Evolutionary conservation across 1,140 invertebrate genomes (phyloP), one percentile per base, ranked within the genome.

Genomic region (Mya arenaria): DNA sequence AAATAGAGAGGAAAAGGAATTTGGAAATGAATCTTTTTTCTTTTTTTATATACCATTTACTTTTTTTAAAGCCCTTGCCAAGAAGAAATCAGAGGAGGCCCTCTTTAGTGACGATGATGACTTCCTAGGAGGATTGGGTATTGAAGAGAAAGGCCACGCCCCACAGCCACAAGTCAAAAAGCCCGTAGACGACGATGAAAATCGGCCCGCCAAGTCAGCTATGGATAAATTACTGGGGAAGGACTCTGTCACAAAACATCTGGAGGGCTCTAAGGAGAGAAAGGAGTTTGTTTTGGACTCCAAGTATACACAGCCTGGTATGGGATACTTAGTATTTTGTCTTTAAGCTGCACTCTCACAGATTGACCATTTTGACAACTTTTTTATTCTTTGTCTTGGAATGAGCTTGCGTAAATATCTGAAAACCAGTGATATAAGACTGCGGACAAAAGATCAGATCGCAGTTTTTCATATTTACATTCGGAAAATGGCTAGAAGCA

Each of bases 51-150:
- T n/a, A n/a, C n/a, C n/a, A n/a, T n/a, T n/a, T n/a, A 6, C 36
- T 17, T 36, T 1, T 34, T 30, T n/a, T 63, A 60, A 30, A 81
- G 78, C 68, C 36, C 10, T 81, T 5, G 36, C 52, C 13, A 81
- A 73, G 58, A 87, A 84, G 48, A 87, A 84, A n/a, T 85, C 83
- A 56, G 87, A 87, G 39, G 86, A 89, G 28, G 52, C 81, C 1
- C 80, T 86, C 19, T 89, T 89, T 58, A 85, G 83, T 79, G 88
- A 89, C 75, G 87, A 88, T 71, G 87, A 88, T 84, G 84, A 87
- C 39, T 81, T 87, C 28, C 68, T 89, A 4, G 83, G 75, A 68
- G 85, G 85, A 6, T 60, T 88, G 52, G 87, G 85, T 23, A 77
- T 87, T 28, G 86, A 87, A 30, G 86, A 82, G 15, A 81, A 65